Conservation (phyloP, 2,888 invertebrate genomes). For the Harmothoe impar region DNA sequence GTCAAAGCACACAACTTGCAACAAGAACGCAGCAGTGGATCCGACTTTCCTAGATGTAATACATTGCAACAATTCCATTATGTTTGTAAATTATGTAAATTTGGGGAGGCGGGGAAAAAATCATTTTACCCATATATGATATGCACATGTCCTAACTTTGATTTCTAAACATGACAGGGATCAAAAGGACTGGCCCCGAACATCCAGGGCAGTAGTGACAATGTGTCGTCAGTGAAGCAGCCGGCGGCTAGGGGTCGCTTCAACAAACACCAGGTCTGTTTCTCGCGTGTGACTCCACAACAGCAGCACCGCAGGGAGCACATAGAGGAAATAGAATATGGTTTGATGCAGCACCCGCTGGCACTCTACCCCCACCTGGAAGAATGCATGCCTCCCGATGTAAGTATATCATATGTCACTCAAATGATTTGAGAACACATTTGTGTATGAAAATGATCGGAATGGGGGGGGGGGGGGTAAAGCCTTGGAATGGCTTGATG, state of each 20-base stretch:
- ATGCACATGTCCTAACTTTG: too few relatives aligned
- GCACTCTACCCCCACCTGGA: slow-evolving; percentile 83
- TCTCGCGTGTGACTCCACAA: slow-evolving; percentile 79
- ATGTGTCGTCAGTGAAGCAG: slow-evolving; percentile 76
- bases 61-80: too few relatives aligned
- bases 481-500: too few relatives aligned
- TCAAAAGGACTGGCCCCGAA: slow-evolving; percentile 79
- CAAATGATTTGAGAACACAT: too few relatives aligned
- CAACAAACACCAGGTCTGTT: slow-evolving; percentile 81
- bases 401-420: slow-evolving; percentile 72
- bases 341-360: slow-evolving; percentile 82
- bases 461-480: too few relatives aligned
- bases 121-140: too few relatives aligned
- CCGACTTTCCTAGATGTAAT: too few relatives aligned
- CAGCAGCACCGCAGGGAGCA: slow-evolving; percentile 81
- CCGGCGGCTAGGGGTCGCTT: slow-evolving; percentile 77
- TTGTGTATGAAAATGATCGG: neutral
- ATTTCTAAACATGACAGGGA: slow-evolving; percentile 71
- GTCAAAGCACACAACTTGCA: too few relatives aligned
- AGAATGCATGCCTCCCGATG: slow-evolving; percentile 82
- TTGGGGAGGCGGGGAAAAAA: too few relatives aligned
- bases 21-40: too few relatives aligned
- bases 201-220: slow-evolving; percentile 77
- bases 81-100: too few relatives aligned
- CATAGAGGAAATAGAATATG: slow-evolving; percentile 82